Conservation (phyloP, 2,113 vertebrate genomes). For the Lycocorax pyrrhopterus region DNA sequence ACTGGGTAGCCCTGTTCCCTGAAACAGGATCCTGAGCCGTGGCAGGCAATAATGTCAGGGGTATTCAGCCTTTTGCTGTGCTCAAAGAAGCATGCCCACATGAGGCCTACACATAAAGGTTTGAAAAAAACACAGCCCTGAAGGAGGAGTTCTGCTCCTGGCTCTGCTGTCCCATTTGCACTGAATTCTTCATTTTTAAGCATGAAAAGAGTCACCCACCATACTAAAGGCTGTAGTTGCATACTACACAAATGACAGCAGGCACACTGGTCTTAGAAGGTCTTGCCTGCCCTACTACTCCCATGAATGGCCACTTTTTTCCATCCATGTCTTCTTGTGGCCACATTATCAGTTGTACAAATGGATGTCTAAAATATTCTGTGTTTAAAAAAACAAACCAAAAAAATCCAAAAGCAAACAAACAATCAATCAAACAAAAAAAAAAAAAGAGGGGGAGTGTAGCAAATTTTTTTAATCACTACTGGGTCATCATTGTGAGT, state of each 20-base stretch:
- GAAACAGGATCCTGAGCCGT: background rate
- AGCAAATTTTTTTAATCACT: background rate
- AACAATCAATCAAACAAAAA: background rate
- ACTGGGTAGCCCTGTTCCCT: background rate
- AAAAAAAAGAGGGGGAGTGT: accelerated
- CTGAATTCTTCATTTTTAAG: background rate
- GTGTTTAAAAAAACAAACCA: background rate
- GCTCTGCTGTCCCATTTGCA: background rate
- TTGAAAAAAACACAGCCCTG: background rate
- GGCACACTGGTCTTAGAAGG: background rate
- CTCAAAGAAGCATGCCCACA: background rate
- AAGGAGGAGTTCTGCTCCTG: background rate
- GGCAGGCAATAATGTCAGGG: background rate
- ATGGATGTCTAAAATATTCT: background rate
- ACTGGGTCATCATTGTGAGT: background rate
- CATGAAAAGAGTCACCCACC: background rate
- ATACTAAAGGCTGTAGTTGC: background rate
- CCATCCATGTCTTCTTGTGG: background rate
- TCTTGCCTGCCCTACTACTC: background rate
- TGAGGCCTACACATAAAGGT: background rate
- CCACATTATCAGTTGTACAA: background rate
- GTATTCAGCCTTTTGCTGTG: background rate
- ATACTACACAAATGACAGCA: background rate
- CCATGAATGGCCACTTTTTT: background rate
- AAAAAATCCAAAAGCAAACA: background rate